A percentile compares a stretch with the other conserved stretches of the same genome.
Conservation (phyloP, 2,113 vertebrate species). For the Archilochus colubris region DNA sequence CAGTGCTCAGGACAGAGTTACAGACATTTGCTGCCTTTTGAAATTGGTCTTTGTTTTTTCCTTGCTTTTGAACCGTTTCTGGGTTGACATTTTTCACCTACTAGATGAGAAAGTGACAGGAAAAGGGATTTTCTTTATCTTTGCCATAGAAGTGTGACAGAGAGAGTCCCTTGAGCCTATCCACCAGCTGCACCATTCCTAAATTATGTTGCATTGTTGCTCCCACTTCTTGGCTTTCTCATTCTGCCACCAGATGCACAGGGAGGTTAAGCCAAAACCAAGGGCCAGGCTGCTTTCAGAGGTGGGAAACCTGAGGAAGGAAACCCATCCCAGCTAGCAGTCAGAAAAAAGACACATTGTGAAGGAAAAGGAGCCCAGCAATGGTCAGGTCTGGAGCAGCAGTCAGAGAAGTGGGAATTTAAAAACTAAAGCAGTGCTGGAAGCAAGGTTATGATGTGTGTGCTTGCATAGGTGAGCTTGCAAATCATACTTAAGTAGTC, state of each 20-base stretch:
- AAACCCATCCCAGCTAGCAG: neutral
- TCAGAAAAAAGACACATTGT: neutral
- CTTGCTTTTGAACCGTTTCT: neutral
- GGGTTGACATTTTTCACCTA: neutral
- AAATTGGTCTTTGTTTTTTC: slow-evolving; percentile 10
- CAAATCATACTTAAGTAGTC: neutral
- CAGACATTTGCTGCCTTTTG: neutral
- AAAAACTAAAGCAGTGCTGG: neutral
- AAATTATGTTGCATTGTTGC: slow-evolving; percentile 32
- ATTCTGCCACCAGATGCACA: neutral
- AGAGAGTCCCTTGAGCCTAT: neutral
- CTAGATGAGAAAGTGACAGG: neutral
- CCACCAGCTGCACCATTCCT: neutral
- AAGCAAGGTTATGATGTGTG: neutral
- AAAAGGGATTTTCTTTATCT: neutral
- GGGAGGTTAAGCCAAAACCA: neutral
- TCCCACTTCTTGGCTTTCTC: slow-evolving; percentile 5
- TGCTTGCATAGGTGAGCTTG: neutral
- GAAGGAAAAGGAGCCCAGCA: neutral
- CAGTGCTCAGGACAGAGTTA: neutral
- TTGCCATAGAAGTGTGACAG: neutral
- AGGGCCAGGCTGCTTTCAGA: neutral
- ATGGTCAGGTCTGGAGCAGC: neutral
- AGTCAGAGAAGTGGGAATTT: neutral
- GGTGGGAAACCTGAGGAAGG: neutral